Evolutionary conservation across 2,113 vertebrate genomes (phyloP).

Genomic region (Engystomops pustulosus): DNA sequence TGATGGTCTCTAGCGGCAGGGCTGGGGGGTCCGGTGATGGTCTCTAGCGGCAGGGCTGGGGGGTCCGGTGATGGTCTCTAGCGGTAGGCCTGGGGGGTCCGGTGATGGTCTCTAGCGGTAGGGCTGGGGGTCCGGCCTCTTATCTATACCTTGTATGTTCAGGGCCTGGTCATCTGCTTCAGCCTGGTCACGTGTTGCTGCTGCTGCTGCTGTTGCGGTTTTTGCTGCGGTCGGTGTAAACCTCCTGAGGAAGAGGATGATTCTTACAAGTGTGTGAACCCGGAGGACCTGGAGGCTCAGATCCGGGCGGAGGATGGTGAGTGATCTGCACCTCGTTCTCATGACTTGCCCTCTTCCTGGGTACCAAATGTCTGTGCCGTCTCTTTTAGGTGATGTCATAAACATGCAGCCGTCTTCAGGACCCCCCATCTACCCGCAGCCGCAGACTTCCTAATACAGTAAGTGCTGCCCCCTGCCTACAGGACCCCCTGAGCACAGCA

Average conservation of each 20-base stretch:
- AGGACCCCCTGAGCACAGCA: too few species aligned
- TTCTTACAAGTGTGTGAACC: slow-evolving; percentile 79
- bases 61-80: too few species aligned
- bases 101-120: too few species aligned
- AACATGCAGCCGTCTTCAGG: slow-evolving; percentile 35
- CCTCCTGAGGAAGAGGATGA: slow-evolving; percentile 78
- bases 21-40: too few species aligned
- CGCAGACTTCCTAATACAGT: slow-evolving; percentile 10
- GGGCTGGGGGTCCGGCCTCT: too few species aligned
- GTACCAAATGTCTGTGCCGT: background rate
- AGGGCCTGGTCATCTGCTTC: slow-evolving; percentile 83
- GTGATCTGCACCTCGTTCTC: slow-evolving; percentile 14
- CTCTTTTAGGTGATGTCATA: background rate
- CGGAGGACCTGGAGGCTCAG: slow-evolving; percentile 83
- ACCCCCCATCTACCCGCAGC: slow-evolving; percentile 5
- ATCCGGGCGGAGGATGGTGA: slow-evolving; percentile 81
- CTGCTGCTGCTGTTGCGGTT: slow-evolving; percentile 90
- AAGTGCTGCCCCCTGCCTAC: background rate
- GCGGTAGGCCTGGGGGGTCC: too few species aligned
- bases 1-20: too few species aligned
- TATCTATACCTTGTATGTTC: background rate
- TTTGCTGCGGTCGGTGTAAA: slow-evolving; percentile 86
- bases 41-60: too few species aligned
- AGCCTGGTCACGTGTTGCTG: slow-evolving; percentile 84
- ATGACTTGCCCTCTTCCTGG: fast-evolving